Conservation (phyloP, 2,888 invertebrate genomes). For the Harmothoe impar region DNA sequence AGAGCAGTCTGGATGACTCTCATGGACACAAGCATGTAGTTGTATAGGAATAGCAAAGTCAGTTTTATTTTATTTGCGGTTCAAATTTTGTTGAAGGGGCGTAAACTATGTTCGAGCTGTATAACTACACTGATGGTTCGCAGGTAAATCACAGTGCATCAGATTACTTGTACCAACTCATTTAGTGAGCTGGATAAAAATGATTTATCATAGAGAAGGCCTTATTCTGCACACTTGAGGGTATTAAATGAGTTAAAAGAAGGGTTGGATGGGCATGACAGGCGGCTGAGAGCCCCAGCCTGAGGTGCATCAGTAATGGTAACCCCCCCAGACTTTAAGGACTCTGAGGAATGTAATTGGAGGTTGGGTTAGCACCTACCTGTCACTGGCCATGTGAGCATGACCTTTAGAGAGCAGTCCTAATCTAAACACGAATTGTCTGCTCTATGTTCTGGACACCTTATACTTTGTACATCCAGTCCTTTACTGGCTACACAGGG, state of each 20-base stretch:
- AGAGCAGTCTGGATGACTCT: too few species aligned
- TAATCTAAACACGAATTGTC: too few species aligned
- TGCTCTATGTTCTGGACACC: too few species aligned
- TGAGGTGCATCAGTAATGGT: background rate
- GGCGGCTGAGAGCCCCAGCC: background rate
- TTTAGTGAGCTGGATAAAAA: background rate
- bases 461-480: too few species aligned
- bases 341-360: background rate
- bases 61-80: background rate
- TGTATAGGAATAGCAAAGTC: background rate
- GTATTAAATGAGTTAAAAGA: conserved; percentile 8
- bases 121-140: background rate
- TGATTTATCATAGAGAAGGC: background rate
- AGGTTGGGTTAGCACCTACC: background rate
- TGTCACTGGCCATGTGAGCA: too few species aligned
- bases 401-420: too few species aligned
- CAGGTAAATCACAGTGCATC: background rate
- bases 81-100: background rate
- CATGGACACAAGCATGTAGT: too few species aligned
- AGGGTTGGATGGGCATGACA: conserved; percentile 21
- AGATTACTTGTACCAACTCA: background rate
- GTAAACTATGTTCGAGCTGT: background rate
- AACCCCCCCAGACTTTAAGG: background rate
- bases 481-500: too few species aligned
- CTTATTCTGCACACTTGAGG: background rate